Conservation (phyloP, 1,140 invertebrate genomes). For the Cephus cinctus region DNA sequence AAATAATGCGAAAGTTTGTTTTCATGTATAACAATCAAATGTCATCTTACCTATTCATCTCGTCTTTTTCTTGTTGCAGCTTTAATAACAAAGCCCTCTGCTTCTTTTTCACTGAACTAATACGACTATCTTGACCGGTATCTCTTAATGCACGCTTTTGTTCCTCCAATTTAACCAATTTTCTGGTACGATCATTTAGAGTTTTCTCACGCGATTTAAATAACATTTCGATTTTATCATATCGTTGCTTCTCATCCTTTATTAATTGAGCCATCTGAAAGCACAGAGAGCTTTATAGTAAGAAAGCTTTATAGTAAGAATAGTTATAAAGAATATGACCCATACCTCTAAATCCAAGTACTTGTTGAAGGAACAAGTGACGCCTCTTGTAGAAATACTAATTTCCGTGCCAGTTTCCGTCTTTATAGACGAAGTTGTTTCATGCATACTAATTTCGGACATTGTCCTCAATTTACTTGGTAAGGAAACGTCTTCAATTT, state of each 20-base stretch:
- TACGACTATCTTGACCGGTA: slow-evolving; percentile 54
- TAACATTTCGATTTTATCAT: slow-evolving; percentile 55
- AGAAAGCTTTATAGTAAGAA: slow-evolving; percentile 1
- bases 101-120: slow-evolving; percentile 58
- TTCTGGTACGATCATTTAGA: slow-evolving; percentile 60
- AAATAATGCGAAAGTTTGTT: no score
- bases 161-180: slow-evolving; percentile 59
- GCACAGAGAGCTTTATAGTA: slow-evolving; percentile 3
- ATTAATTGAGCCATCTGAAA: slow-evolving; percentile 50
- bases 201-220: slow-evolving; percentile 60
- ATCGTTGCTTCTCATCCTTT: slow-evolving; percentile 51
- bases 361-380: slow-evolving; percentile 53
- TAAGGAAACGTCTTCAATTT: slow-evolving; percentile 44
- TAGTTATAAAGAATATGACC: not conserved
- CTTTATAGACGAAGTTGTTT: slow-evolving; percentile 54
- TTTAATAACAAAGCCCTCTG: slow-evolving; percentile 56
- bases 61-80: slow-evolving; percentile 57
- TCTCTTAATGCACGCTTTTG: slow-evolving; percentile 56
- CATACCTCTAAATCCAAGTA: slow-evolving; percentile 47
- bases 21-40: no score
- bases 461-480: slow-evolving; percentile 47
- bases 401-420: slow-evolving; percentile 55
- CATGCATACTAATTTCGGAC: slow-evolving; percentile 54
- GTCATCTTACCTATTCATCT: slow-evolving; percentile 53
- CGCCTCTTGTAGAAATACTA: slow-evolving; percentile 50